These are phyloP conservation scores for Cheilinus undulatus DNA, from an alignment of 2,113 vertebrate genomes.

Conservation along the genomic window DNA sequence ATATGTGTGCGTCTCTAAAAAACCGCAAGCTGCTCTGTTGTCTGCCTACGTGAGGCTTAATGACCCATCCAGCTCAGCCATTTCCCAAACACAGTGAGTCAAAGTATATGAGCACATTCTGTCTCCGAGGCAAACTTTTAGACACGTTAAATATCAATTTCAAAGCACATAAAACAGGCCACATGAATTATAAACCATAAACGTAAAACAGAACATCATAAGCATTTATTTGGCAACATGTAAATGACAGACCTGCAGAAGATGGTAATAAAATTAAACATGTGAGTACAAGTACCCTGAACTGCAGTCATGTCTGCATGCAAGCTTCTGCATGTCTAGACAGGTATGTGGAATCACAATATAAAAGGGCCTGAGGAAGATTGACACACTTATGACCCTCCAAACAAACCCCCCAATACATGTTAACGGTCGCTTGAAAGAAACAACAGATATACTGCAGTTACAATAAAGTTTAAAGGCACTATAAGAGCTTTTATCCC, in stretches of 20 bases:
- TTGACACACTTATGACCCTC: not conserved
- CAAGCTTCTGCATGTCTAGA: not conserved
- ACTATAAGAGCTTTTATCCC: not conserved
- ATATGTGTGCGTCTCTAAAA: constrained; percentile 11
- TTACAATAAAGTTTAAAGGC: constrained; percentile 29
- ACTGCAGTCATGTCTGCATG: not conserved
- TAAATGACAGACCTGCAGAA: constrained; percentile 11
- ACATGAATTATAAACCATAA: constrained; percentile 30
- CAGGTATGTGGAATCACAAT: not conserved
- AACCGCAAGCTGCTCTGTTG: constrained; percentile 51
- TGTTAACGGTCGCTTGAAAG: constrained; percentile 16
- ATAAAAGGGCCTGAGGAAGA: not conserved
- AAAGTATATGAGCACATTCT: constrained; percentile 17
- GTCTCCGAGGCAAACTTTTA: constrained; percentile 46
- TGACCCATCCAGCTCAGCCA: constrained; percentile 46
- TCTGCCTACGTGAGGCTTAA: constrained; percentile 47
- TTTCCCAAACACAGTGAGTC: constrained; percentile 26
- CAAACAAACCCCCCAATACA: not conserved
- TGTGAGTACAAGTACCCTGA: not conserved
- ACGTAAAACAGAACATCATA: constrained; percentile 37
- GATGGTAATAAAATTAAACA: constrained; percentile 14
- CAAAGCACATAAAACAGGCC: constrained; percentile 56
- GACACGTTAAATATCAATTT: constrained; percentile 47
- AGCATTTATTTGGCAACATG: constrained; percentile 26
- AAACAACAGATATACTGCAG: not conserved